These are phyloP conservation scores for Eilema caniola DNA, from an alignment of 2,888 invertebrate genomes.

Conservation along the genomic window DNA sequence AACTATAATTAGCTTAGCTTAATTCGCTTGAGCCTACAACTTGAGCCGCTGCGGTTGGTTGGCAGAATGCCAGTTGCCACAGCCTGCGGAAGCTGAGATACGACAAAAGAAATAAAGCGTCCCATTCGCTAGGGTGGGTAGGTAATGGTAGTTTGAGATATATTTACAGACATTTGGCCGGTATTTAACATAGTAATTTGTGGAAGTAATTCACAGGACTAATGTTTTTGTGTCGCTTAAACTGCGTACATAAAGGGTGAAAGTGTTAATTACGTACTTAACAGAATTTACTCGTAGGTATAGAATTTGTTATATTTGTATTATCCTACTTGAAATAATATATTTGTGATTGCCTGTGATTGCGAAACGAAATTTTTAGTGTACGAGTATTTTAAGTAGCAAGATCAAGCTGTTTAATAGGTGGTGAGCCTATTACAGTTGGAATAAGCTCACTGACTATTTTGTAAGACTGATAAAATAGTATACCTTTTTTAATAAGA, in stretches of 20 bases:
- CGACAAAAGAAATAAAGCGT: constrained; percentile 70
- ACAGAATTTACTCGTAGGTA: not conserved
- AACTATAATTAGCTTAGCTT: constrained; percentile 45
- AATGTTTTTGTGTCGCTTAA: not conserved
- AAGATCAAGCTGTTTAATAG: too few species aligned
- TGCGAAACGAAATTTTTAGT: too few species aligned
- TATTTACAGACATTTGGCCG: constrained; percentile 22
- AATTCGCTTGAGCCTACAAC: constrained; percentile 47
- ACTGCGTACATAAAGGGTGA: not conserved
- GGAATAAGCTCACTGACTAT: too few species aligned
- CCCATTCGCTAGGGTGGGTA: constrained; percentile 48
- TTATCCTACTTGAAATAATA: not conserved
- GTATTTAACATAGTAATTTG: constrained; percentile 6
- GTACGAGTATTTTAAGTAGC: too few species aligned
- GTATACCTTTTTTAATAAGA: too few species aligned
- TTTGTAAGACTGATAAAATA: too few species aligned
- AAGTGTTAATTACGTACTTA: not conserved
- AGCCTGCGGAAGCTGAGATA: constrained; percentile 68
- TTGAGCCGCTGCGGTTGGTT: constrained; percentile 50
- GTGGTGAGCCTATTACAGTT: too few species aligned
- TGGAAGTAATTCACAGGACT: not conserved
- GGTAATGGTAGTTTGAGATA: constrained; percentile 21
- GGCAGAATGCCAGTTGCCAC: constrained; percentile 65
- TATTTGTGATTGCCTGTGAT: not conserved
- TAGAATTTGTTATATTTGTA: not conserved